Percentiles rank a stretch among this genome's conserved stretches.
phyloP scores from a whole-genome alignment of 1,140 invertebrate species.

The Galleria mellonella region DNA sequence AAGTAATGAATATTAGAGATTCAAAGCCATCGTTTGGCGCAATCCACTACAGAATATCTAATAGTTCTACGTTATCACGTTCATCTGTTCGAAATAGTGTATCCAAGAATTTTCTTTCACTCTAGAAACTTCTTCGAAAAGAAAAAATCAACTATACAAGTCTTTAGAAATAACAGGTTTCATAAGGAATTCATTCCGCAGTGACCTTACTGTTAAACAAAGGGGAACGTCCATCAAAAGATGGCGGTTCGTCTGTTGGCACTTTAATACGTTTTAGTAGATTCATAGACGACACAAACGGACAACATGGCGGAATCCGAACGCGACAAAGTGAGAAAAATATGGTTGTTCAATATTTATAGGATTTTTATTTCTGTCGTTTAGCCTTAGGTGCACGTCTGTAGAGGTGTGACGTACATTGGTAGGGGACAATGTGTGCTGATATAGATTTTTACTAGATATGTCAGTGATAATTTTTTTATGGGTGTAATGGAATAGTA shows the following conservation, averaged over 20 bases:
- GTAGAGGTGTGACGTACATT: conserved; percentile 9
- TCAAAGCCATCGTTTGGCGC: too few relatives aligned
- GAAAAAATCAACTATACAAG: too few relatives aligned
- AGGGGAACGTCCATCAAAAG: conserved; percentile 6
- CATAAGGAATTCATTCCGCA: too few relatives aligned
- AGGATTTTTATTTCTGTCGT: conserved; percentile 70
- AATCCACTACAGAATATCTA: too few relatives aligned
- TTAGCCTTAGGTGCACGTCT: conserved; percentile 56
- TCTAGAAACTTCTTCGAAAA: too few relatives aligned
- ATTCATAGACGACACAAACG: conserved; percentile 15
- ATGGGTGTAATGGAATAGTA: background rate
- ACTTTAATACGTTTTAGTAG: background rate
- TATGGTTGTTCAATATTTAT: conserved; percentile 72
- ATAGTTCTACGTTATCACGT: too few relatives aligned
- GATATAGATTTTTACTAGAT: conserved; percentile 21
- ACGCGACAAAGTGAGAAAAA: conserved; percentile 69
- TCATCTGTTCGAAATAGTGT: too few relatives aligned
- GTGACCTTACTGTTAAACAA: background rate
- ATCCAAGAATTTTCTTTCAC: too few relatives aligned
- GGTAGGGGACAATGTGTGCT: conserved; percentile 17
- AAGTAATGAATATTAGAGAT: too few relatives aligned
- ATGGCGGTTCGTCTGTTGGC: conserved; percentile 6
- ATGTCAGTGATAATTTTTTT: conserved; percentile 8
- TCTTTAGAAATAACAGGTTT: too few relatives aligned
- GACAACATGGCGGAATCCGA: conserved; percentile 32